These are phyloP conservation scores for Drosophila ogumai DNA, from an alignment of 1,140 invertebrate genomes.

Conservation along the genomic window DNA sequence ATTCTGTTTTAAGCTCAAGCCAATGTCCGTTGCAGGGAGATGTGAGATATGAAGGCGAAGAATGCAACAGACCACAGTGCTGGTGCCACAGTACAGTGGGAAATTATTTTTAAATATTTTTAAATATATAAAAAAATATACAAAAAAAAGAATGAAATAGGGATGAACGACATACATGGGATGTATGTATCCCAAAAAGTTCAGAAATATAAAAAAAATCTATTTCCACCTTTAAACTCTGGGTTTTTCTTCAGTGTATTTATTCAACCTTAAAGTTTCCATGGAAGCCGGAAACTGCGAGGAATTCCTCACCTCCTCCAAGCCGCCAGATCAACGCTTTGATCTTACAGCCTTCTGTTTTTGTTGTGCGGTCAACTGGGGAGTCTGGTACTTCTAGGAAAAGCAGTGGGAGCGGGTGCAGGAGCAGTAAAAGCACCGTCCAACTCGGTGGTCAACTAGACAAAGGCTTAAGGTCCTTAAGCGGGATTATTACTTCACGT, in stretches of 20 bases:
- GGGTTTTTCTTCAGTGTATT: not conserved
- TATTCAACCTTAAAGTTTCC: slow-evolving; percentile 27
- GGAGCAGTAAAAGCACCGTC: not conserved
- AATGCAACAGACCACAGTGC: slow-evolving; percentile 30
- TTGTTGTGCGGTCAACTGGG: slow-evolving; percentile 49
- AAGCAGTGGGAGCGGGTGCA: not conserved
- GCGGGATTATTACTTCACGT: slow-evolving; percentile 58
- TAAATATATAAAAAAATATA: not conserved
- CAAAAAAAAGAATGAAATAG: not conserved
- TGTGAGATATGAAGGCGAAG: slow-evolving; percentile 12
- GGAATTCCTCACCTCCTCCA: slow-evolving; percentile 7
- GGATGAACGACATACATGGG: too few species aligned
- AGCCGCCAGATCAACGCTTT: slow-evolving; percentile 44
- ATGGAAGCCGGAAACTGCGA: slow-evolving; percentile 33
- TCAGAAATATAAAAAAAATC: too few species aligned
- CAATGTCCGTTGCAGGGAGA: slow-evolving; percentile 35
- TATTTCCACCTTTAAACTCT: too few species aligned
- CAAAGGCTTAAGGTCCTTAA: slow-evolving; percentile 56
- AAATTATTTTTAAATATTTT: not conserved
- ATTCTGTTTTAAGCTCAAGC: slow-evolving; percentile 32
- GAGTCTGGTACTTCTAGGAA: not conserved
- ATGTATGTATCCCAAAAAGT: too few species aligned
- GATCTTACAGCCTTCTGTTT: slow-evolving; percentile 37
- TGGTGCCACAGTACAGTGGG: not conserved
- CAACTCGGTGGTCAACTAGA: slow-evolving; percentile 40